These are phyloP conservation scores for Diaphora mendica DNA, from an alignment of 2,888 invertebrate genomes.

Conservation along the genomic window DNA sequence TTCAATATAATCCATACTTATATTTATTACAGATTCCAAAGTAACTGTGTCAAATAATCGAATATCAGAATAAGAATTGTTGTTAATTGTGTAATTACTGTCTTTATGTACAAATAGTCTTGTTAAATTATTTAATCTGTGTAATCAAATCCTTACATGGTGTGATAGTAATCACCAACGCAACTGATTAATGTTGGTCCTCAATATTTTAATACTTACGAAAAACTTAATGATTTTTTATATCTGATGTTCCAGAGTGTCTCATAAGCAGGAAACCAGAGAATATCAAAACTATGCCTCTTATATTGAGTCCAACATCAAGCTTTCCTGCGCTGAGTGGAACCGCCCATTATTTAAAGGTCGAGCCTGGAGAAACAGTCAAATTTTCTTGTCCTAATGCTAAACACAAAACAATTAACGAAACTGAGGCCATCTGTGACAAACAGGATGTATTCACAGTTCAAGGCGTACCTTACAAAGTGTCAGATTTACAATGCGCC, in stretches of 20 bases:
- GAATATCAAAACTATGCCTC: constrained; percentile 30
- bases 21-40: no score
- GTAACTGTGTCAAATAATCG: no score
- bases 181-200: neutral
- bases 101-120: no score
- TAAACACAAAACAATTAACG: constrained; percentile 27
- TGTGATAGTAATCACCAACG: neutral
- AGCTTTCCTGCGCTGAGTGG: constrained; percentile 33
- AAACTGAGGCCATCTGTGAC: constrained; percentile 36
- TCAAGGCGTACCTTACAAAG: constrained; percentile 26
- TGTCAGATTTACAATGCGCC: constrained; percentile 43
- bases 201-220: neutral
- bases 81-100: no score
- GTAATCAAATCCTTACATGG: neutral
- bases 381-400: constrained; percentile 36
- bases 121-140: no score
- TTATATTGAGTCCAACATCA: constrained; percentile 28
- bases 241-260: constrained; percentile 40
- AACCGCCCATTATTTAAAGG: constrained; percentile 18
- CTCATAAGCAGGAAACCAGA: constrained; percentile 33
- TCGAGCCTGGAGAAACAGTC: constrained; percentile 28
- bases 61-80: no score
- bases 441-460: constrained; percentile 35
- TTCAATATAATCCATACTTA: no score
- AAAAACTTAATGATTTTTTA: neutral